phyloP scores from a whole-genome alignment of 2,888 invertebrate species.

The Branchellion lobata region DNA sequence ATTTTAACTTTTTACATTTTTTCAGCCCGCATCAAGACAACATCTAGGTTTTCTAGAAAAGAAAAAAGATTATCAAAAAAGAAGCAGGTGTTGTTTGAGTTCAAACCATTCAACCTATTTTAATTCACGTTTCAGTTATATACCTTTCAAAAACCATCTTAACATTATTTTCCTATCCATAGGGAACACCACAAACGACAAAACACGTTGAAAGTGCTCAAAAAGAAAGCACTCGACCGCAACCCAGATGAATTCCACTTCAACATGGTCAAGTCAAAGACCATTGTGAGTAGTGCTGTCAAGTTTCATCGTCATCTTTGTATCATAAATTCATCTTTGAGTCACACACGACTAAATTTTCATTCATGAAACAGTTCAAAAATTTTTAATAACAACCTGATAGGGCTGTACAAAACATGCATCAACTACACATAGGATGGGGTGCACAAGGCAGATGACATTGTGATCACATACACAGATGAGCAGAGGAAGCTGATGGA shows the following conservation, averaged over 20 bases:
- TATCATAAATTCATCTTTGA: too few species aligned
- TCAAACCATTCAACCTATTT: not conserved
- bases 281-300: slow-evolving; percentile 62
- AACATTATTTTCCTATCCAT: not conserved
- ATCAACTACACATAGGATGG: slow-evolving; percentile 59
- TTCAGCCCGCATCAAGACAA: slow-evolving; percentile 56
- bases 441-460: slow-evolving; percentile 68
- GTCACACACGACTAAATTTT: not conserved
- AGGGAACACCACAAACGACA: slow-evolving; percentile 69
- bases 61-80: slow-evolving; percentile 61
- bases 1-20: not conserved
- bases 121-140: not conserved
- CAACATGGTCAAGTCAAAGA: slow-evolving; percentile 88
- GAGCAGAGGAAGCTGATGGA: slow-evolving; percentile 82
- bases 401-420: not conserved
- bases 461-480: slow-evolving; percentile 73
- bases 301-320: not conserved
- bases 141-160: not conserved
- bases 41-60: slow-evolving; percentile 61
- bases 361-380: too few species aligned
- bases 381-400: too few species aligned
- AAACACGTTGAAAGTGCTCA: slow-evolving; percentile 76
- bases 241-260: slow-evolving; percentile 99
- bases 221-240: slow-evolving; percentile 80
- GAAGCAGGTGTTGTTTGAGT: slow-evolving; percentile 57